Conservation (phyloP, 2,113 vertebrate genomes). For the Mus pahari region DNA sequence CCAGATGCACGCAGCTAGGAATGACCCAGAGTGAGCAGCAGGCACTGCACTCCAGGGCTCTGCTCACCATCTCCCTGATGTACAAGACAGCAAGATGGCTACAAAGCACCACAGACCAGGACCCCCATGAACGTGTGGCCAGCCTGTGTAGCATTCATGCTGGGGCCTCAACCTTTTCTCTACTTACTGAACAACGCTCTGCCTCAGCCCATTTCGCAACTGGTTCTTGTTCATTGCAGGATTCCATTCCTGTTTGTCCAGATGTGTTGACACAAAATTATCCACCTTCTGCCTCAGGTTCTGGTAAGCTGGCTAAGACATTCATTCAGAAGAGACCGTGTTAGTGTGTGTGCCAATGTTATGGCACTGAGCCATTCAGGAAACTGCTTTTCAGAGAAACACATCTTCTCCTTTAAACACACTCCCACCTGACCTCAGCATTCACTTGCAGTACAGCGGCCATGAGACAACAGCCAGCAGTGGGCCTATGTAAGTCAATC, state of each 20-base stretch:
- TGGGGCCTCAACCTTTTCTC: background rate
- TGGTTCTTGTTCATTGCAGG: conserved; percentile 99
- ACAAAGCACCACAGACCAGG: background rate
- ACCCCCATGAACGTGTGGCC: background rate
- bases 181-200: conserved; percentile 97
- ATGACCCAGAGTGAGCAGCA: background rate
- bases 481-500: background rate
- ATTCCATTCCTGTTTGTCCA: conserved; percentile 98
- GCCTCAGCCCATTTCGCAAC: conserved; percentile 94
- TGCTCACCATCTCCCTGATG: background rate
- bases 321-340: conserved; percentile 30
- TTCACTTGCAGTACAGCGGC: fast-evolving
- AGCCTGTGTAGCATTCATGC: background rate
- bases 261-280: conserved; percentile 96
- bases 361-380: conserved; percentile 25
- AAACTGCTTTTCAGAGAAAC: conserved; percentile 35
- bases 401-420: background rate
- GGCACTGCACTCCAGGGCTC: background rate
- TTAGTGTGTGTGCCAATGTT: conserved; percentile 1
- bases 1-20: fast-evolving
- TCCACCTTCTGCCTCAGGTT: conserved; percentile 98
- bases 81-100: background rate
- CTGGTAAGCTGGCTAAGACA: conserved; percentile 94
- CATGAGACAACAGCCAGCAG: fast-evolving
- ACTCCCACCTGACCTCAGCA: background rate